Conservation (phyloP, 1,140 invertebrate species). For the Eufriesea mexicana region DNA sequence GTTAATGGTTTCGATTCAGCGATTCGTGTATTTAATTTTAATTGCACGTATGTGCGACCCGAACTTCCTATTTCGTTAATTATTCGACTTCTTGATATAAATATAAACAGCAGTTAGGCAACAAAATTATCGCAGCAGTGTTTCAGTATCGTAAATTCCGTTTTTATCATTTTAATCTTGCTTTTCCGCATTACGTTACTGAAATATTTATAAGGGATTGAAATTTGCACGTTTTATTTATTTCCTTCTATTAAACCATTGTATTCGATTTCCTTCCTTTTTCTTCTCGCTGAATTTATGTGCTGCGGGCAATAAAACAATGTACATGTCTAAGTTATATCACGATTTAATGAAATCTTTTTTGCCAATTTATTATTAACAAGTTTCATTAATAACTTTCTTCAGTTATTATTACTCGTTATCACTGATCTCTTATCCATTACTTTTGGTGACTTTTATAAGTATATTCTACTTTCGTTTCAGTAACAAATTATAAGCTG, state of each 20-base stretch:
- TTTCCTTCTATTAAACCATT: too few relatives aligned
- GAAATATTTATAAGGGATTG: background rate
- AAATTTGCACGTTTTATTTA: background rate
- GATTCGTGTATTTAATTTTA: constrained; percentile 13
- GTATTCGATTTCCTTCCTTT: too few relatives aligned
- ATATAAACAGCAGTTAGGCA: background rate
- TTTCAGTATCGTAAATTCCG: background rate
- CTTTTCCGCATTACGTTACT: background rate
- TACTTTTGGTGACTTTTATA: background rate
- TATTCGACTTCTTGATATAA: background rate
- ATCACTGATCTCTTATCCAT: too few relatives aligned
- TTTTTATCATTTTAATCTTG: background rate
- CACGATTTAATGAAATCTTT: too few relatives aligned
- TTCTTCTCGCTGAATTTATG: too few relatives aligned
- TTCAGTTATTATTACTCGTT: background rate
- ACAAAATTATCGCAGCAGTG: background rate
- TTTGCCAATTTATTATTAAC: too few relatives aligned
- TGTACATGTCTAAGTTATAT: too few relatives aligned
- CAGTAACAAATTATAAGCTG: background rate
- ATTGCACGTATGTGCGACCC: background rate
- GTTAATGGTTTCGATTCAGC: background rate
- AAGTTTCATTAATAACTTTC: too few relatives aligned
- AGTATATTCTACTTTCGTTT: background rate
- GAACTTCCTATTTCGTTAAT: background rate
- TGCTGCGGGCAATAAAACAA: too few relatives aligned